A percentile compares a stretch with the other conserved stretches of the same genome.
Evolutionary conservation across 1,140 invertebrate species (phyloP).

Genomic region (Drosophila tropicalis): DNA sequence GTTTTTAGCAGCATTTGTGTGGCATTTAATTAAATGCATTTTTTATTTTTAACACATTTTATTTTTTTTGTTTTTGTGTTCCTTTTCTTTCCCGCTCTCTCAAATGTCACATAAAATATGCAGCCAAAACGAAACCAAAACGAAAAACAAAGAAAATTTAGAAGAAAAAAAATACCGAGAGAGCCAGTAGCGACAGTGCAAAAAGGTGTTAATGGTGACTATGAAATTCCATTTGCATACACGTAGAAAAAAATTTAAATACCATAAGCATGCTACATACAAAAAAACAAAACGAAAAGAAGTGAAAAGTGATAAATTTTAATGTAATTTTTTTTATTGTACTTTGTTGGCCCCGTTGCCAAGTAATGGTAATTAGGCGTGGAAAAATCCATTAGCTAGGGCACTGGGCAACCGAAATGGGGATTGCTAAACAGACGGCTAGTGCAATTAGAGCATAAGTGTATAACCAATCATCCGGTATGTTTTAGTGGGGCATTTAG

Average conservation of each 20-base stretch:
- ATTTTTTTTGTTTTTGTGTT: slow-evolving; percentile 3
- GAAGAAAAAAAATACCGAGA: not conserved
- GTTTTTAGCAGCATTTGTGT: slow-evolving; percentile 68
- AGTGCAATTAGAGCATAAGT: slow-evolving; percentile 2
- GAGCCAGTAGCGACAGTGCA: slow-evolving; percentile 44
- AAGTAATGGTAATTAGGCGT: slow-evolving; percentile 77
- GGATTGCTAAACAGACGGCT: not conserved
- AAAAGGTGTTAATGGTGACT: slow-evolving; percentile 80
- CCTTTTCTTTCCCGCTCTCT: not conserved
- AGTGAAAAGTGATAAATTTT: slow-evolving; percentile 58
- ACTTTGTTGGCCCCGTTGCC: slow-evolving; percentile 29
- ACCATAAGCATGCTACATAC: slow-evolving; percentile 46
- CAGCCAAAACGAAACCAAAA: slow-evolving; percentile 11
- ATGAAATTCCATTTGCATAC: slow-evolving; percentile 78
- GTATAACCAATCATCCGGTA: not conserved
- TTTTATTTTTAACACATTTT: slow-evolving; percentile 45
- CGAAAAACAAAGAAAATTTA: slow-evolving; percentile 10
- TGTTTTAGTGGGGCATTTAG: no score
- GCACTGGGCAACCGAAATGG: slow-evolving; percentile 1
- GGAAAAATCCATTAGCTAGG: slow-evolving; percentile 74
- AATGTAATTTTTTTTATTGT: slow-evolving; percentile 63
- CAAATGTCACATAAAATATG: slow-evolving; percentile 74
- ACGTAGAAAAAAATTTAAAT: slow-evolving; percentile 49
- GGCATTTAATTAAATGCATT: slow-evolving; percentile 80
- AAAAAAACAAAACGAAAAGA: slow-evolving; percentile 30